Conservation (phyloP, 2,113 vertebrate genomes). For the Anguilla rostrata region DNA sequence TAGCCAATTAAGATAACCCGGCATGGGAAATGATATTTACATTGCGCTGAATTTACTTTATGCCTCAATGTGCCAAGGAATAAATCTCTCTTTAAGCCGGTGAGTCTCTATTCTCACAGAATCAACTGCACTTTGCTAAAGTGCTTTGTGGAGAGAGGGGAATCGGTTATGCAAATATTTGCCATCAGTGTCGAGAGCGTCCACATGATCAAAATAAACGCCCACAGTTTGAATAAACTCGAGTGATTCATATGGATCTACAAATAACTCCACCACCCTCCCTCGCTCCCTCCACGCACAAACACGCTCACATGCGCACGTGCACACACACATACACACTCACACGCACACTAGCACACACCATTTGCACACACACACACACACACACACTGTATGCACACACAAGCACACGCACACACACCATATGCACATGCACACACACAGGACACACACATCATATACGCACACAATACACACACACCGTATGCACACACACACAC, state of each 20-base stretch:
- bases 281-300: not conserved
- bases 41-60: not conserved
- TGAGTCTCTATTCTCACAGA: not conserved
- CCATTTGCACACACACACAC: too few relatives aligned
- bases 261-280: not conserved
- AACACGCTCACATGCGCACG: not conserved
- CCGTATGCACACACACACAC: too few relatives aligned
- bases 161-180: conserved; percentile 1
- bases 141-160: not conserved
- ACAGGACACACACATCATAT: too few relatives aligned
- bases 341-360: not conserved
- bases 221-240: not conserved
- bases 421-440: too few relatives aligned
- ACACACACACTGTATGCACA: too few relatives aligned
- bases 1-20: not conserved
- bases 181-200: not conserved
- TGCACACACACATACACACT: not conserved
- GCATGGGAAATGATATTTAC: not conserved
- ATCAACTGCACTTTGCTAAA: not conserved
- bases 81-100: not conserved
- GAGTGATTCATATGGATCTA: not conserved
- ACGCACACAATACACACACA: too few relatives aligned
- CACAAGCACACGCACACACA: too few relatives aligned
- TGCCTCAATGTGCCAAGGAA: not conserved
- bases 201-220: not conserved